These are phyloP conservation scores for Drosophila glabriapex DNA, from an alignment of 2,888 invertebrate species.

Conservation along the genomic window DNA sequence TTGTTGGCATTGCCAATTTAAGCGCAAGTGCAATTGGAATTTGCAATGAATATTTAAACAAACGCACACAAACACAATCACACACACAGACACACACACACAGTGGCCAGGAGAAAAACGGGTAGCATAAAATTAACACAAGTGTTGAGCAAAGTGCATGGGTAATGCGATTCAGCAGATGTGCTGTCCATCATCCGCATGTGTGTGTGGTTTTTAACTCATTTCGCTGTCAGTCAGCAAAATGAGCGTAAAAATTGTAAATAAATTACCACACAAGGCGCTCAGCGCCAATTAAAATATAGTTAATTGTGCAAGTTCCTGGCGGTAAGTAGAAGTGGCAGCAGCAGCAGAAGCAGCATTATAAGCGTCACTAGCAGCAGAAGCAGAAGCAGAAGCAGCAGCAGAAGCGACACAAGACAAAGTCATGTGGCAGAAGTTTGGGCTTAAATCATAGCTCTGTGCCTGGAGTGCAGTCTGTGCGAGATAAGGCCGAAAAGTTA, in stretches of 20 bases:
- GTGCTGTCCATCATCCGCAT: conserved; percentile 47
- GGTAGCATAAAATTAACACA: conserved; percentile 75
- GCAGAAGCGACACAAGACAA: conserved; percentile 36
- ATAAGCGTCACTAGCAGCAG: conserved; percentile 4
- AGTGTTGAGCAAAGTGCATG: conserved; percentile 82
- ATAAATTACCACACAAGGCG: conserved; percentile 56
- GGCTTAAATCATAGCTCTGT: conserved; percentile 66
- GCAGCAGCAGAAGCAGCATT: conserved; percentile 11
- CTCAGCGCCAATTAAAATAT: conserved; percentile 63
- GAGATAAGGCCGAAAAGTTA: conserved; percentile 66
- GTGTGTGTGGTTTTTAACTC: conserved; percentile 32
- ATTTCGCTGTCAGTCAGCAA: conserved; percentile 58
- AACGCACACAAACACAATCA: conserved; percentile 38
- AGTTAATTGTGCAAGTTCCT: conserved; percentile 65
- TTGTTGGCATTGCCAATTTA: conserved; percentile 74
- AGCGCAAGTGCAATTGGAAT: conserved; percentile 78
- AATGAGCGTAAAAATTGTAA: conserved; percentile 68
- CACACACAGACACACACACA: not conserved
- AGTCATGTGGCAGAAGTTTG: conserved; percentile 62
- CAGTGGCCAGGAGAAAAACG: conserved; percentile 21
- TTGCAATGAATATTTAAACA: conserved; percentile 75
- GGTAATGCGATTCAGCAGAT: conserved; percentile 61
- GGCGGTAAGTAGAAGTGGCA: conserved; percentile 56
- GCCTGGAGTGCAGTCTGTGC: conserved; percentile 67
- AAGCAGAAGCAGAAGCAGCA: conserved; percentile 5